Base-by-base conservation (phyloP, 2,797 vertebrate species). In the Trematomus bernacchii region DNA sequence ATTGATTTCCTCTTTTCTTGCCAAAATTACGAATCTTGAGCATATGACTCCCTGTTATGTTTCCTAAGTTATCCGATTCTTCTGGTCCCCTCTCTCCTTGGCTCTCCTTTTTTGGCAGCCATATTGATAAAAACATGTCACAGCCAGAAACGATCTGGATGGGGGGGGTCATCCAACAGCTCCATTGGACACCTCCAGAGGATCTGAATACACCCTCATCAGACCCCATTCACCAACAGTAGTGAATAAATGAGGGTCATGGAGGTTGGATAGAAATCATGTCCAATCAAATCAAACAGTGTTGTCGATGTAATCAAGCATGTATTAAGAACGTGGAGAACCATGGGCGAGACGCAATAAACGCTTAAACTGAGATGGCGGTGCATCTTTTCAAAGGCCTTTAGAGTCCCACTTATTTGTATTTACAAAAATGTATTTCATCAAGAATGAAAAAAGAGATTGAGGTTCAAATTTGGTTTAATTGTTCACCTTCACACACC, bases 161-260 rank as follows among this genome's bases (percentile, higher is more conserved):
- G 33, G 42, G 53, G n/a, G n/a, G 71, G 60, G 69, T 82, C 58
- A 72, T 58, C 27, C 51, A 58, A 46, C 52, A 54, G 33, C 48
- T 80, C 54, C 19, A 19, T 50, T 59, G 54, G 57, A 66, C 72
- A 58, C 66, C 42, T 66, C 16, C 23, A 63, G 50, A 67, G 33
- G 42, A 55, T 66, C 46, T 73, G n/a, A 76, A 77, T 58, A 40
- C 47, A n/a, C 2, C 54, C 62, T 73, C 52, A 82, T 81, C 73
- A 83, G 21, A 61, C 21, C 65, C 16, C n/a, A 75, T 82, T 85
- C 70, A 77, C 33, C 15, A 5, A 63, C n/a, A 64, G 21, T 44
- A 18, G 23, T 19, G n/a, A 42, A 64, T 51, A 37, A 71, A 67
- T 10, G 0, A 62, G 19, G 30, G 64, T 4, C 15, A 54, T 19